Percentiles rank a stretch among this genome's conserved stretches.
Conservation (phyloP, 2,113 vertebrate genomes). For the Campylomormyrus numenius region DNA sequence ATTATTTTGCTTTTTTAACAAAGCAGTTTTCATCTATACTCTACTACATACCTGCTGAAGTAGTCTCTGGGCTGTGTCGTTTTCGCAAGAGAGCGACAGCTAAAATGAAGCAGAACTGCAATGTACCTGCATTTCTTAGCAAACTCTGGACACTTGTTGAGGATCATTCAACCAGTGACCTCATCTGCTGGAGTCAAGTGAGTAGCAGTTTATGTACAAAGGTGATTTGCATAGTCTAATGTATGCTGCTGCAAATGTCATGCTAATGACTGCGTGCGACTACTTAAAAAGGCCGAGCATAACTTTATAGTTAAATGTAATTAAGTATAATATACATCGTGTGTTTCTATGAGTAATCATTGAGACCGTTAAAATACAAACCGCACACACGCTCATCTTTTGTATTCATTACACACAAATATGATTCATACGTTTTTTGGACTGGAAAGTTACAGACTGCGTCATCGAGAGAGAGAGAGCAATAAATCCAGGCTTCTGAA, state of each 20-base stretch:
- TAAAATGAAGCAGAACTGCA: conserved; percentile 32
- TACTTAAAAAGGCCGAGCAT: background rate
- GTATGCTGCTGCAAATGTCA: background rate
- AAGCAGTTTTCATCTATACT: background rate
- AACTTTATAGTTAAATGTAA: background rate
- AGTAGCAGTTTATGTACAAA: conserved; percentile 14
- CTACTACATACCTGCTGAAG: background rate
- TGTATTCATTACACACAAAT: background rate
- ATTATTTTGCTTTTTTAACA: background rate
- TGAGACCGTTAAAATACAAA: background rate
- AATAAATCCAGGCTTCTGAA: background rate
- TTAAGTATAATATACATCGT: background rate
- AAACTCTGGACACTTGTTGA: conserved; percentile 43
- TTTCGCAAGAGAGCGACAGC: background rate
- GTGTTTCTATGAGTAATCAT: background rate
- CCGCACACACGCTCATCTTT: background rate
- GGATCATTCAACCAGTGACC: conserved; percentile 32
- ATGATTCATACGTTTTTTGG: background rate
- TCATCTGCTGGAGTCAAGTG: conserved; percentile 41
- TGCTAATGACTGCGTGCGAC: background rate
- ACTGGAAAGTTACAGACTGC: background rate
- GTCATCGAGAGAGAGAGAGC: background rate
- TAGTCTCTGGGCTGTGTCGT: background rate
- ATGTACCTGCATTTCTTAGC: conserved; percentile 36
- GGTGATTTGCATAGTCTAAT: background rate